phyloP scores from a whole-genome alignment of 2,888 invertebrate species.

The Catonia carolina region DNA sequence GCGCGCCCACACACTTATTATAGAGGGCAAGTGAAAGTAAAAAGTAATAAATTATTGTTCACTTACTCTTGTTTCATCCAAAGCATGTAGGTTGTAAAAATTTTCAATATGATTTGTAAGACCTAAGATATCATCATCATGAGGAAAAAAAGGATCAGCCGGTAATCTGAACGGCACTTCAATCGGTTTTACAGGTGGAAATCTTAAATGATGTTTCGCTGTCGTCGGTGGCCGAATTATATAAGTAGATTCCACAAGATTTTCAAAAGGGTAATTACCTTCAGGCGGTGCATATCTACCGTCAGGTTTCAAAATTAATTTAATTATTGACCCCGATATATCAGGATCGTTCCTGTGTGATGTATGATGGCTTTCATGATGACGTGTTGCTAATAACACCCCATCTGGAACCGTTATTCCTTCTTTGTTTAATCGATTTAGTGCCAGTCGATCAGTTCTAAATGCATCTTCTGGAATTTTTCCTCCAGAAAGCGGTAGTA shows the following conservation, averaged over 20 bases:
- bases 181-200: constrained; percentile 31
- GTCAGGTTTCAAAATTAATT: constrained; percentile 45
- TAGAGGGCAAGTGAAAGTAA: no score
- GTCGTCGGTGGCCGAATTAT: constrained; percentile 45
- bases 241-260: constrained; percentile 53
- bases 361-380: constrained; percentile 39
- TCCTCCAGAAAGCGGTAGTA: constrained; percentile 54
- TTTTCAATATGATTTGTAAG: constrained; percentile 30
- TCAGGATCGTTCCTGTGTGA: constrained; percentile 35
- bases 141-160: constrained; percentile 27
- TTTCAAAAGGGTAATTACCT: constrained; percentile 43
- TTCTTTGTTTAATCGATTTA: constrained; percentile 55
- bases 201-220: constrained; percentile 24
- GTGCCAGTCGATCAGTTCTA: constrained; percentile 50
- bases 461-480: constrained; percentile 59
- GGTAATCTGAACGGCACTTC: constrained; percentile 23
- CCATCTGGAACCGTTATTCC: constrained; percentile 56
- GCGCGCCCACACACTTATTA: no score
- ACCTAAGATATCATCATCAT: constrained; percentile 25
- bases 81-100: constrained; percentile 23
- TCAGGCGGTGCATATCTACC: constrained; percentile 40
- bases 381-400: constrained; percentile 46
- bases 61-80: constrained; percentile 28
- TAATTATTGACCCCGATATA: constrained; percentile 32
- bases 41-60: no score